These are phyloP conservation scores for Lottia scabra DNA, from an alignment of 2,888 invertebrate species.

Conservation along the genomic window DNA sequence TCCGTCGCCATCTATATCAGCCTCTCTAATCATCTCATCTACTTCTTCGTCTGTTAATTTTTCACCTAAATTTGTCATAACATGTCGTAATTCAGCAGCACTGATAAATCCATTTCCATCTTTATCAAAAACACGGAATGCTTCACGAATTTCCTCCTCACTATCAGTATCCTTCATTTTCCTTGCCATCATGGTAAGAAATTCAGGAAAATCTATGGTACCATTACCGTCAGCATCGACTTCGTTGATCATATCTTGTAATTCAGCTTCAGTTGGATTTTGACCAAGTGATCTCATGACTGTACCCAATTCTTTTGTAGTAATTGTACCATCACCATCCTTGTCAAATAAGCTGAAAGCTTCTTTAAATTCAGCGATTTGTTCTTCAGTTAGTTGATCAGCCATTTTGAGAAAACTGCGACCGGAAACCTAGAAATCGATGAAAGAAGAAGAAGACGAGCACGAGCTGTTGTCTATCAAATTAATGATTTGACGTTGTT, in stretches of 20 bases:
- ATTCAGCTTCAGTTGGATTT: slow-evolving; percentile 99
- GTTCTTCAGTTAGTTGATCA: slow-evolving; percentile 1
- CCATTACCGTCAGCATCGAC: slow-evolving; percentile 97
- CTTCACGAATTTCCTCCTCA: slow-evolving; percentile 97
- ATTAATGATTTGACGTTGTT: slow-evolving; percentile 1
- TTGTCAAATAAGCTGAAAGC: slow-evolving; percentile 99
- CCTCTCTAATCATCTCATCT: slow-evolving; percentile 99
- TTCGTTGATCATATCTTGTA: slow-evolving; percentile 99
- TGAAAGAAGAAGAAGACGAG: background rate
- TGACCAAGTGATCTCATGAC: slow-evolving; percentile 98
- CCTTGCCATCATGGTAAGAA: slow-evolving; percentile 99
- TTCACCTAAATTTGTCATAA: slow-evolving; percentile 99
- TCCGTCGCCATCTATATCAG: slow-evolving; percentile 99
- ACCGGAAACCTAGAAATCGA: background rate
- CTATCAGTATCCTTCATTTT: slow-evolving; percentile 99
- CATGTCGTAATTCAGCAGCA: slow-evolving; percentile 97
- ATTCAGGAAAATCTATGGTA: slow-evolving; percentile 99
- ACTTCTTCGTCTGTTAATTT: slow-evolving; percentile 99
- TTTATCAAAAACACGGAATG: slow-evolving; percentile 98
- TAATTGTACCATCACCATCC: slow-evolving; percentile 99
- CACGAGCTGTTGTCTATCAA: background rate
- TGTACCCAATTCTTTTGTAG: slow-evolving; percentile 99
- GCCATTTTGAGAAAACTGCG: background rate
- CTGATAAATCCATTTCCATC: slow-evolving; percentile 99
- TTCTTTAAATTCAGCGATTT: slow-evolving; percentile 77